phyloP scores from a whole-genome alignment of 2,888 invertebrate species.

The Trachelus troglodyta region DNA sequence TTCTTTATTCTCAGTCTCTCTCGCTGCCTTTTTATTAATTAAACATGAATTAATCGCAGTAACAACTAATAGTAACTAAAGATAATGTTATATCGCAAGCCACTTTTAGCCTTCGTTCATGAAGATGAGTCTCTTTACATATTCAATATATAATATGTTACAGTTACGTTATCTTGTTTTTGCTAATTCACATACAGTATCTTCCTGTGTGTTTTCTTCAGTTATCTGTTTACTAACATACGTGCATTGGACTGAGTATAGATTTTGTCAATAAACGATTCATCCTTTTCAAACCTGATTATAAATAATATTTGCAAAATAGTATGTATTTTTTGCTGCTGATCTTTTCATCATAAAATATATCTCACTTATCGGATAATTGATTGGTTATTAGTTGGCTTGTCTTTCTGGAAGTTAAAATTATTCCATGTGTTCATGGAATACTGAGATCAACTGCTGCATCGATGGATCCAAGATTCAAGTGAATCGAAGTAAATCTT shows the following conservation, averaged over 20 bases:
- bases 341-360: neutral
- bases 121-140: neutral
- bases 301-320: neutral
- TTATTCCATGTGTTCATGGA: neutral
- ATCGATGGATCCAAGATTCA: neutral
- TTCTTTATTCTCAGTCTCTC: slow-evolving; percentile 5
- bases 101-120: neutral
- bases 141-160: neutral
- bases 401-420: neutral
- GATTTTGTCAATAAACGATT: neutral
- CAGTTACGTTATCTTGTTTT: neutral
- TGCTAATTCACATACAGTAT: neutral
- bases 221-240: neutral
- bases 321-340: neutral
- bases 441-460: neutral
- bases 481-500: neutral
- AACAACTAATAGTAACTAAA: slow-evolving; percentile 4
- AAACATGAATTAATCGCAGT: neutral
- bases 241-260: neutral
- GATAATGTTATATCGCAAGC: slow-evolving; percentile 2
- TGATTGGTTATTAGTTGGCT: neutral
- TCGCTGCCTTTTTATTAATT: slow-evolving; percentile 19
- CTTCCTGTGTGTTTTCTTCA: neutral
- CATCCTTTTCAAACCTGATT: neutral
- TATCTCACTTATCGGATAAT: neutral